Evolutionary conservation across 2,888 invertebrate genomes (phyloP).

Genomic region (Pachydiplax longipennis): DNA sequence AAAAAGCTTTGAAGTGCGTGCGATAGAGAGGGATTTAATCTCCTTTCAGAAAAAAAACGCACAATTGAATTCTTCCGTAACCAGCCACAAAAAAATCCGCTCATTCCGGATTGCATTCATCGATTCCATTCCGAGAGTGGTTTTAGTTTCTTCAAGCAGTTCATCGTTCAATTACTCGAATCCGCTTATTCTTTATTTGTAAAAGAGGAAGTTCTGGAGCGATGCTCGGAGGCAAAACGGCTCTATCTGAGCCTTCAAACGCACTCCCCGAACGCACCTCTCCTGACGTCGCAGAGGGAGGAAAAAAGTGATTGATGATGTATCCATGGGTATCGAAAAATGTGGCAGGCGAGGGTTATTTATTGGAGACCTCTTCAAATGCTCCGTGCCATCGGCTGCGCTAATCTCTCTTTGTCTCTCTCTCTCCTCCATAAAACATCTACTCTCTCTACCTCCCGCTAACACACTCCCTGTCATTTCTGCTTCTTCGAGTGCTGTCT

Average conservation of each 20-base stretch:
- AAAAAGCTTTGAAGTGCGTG: too few relatives aligned
- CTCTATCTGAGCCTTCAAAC: not conserved
- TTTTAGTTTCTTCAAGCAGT: too few relatives aligned
- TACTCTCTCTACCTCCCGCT: not conserved
- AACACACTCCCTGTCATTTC: not conserved
- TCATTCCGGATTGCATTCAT: too few relatives aligned
- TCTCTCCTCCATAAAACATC: not conserved
- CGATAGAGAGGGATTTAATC: too few relatives aligned
- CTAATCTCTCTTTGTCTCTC: constrained; percentile 40
- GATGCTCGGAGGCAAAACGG: not conserved
- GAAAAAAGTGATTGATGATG: constrained; percentile 40
- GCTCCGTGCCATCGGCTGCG: constrained; percentile 41
- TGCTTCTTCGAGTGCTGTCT: not conserved
- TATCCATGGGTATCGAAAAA: constrained; percentile 43
- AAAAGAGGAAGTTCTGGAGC: not conserved
- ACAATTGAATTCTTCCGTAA: too few relatives aligned
- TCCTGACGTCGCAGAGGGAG: not conserved
- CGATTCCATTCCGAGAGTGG: too few relatives aligned
- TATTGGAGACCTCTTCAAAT: constrained; percentile 43
- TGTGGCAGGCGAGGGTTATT: constrained; percentile 41
- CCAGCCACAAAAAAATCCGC: too few relatives aligned
- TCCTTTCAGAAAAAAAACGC: too few relatives aligned
- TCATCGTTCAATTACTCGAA: too few relatives aligned
- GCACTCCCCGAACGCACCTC: not conserved
- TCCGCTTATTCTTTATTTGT: not conserved